A percentile compares a stretch with the other conserved stretches of the same genome.
phyloP scores from a whole-genome alignment of 2,797 vertebrate genomes.

The Manis javanica region DNA sequence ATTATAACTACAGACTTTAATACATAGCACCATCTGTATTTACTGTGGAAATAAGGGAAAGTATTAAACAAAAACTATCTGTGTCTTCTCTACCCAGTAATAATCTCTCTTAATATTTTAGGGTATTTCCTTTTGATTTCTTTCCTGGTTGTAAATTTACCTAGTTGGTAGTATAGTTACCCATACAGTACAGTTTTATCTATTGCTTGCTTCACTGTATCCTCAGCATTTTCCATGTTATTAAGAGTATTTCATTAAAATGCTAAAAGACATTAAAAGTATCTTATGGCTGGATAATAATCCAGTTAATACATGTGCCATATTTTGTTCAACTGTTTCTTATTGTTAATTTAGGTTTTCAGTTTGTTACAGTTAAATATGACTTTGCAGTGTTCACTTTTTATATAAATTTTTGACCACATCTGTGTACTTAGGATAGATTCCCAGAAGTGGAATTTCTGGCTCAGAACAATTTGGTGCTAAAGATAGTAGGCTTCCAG shows the following conservation, averaged over 20 bases:
- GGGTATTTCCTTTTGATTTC: not conserved
- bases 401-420: not conserved
- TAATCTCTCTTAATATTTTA: not conserved
- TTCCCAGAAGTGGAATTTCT: not conserved
- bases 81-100: not conserved
- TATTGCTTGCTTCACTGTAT: not conserved
- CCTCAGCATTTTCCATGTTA: not conserved
- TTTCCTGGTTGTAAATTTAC: not conserved
- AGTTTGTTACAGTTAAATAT: not conserved
- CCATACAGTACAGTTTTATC: not conserved
- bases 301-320: not conserved
- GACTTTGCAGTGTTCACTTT: not conserved
- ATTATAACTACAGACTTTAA: not conserved
- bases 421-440: not conserved
- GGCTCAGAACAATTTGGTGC: not conserved
- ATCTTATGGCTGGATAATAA: not conserved
- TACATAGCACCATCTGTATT: not conserved
- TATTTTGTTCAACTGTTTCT: not conserved
- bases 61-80: not conserved
- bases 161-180: not conserved
- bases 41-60: slow-evolving; percentile 28
- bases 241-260: not conserved
- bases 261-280: not conserved
- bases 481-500: not conserved
- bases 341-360: slow-evolving; percentile 3